These are phyloP conservation scores for Hylia prasina DNA, from an alignment of 2,113 vertebrate genomes.

Conservation along the genomic window DNA sequence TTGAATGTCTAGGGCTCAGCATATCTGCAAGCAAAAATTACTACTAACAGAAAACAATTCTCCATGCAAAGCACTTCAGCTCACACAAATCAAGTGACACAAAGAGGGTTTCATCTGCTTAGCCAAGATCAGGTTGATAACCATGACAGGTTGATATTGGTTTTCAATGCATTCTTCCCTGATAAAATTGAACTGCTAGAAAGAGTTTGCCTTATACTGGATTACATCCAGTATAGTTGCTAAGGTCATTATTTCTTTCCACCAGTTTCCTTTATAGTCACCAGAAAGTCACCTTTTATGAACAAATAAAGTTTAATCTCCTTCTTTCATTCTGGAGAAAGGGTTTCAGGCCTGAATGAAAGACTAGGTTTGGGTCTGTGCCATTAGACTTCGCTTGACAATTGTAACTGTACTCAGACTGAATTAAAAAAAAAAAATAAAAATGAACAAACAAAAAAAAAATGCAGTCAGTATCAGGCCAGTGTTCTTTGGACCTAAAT, in stretches of 20 bases:
- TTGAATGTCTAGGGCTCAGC: neutral
- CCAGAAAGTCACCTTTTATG: neutral
- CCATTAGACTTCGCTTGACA: neutral
- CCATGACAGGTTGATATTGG: constrained; percentile 29
- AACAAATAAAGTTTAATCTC: neutral
- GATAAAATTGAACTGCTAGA: constrained; percentile 19
- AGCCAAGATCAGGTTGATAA: constrained; percentile 48
- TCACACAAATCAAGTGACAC: constrained; percentile 19
- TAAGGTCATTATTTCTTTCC: constrained; percentile 10
- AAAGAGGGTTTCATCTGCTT: constrained; percentile 27
- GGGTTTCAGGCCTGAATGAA: neutral
- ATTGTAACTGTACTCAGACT: neutral
- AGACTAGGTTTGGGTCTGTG: neutral
- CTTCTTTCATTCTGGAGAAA: neutral
- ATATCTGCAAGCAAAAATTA: constrained; percentile 14
- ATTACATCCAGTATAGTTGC: neutral
- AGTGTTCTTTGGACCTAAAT: neutral
- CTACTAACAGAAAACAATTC: constrained; percentile 2
- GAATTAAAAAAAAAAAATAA: neutral
- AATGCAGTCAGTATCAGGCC: neutral
- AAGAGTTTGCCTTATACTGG: neutral
- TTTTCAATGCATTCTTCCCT: constrained; percentile 13
- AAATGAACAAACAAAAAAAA: neutral
- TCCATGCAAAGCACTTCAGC: constrained; percentile 28
- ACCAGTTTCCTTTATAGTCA: neutral